These are phyloP conservation scores for Patiria miniata DNA, from an alignment of 35 echinoderm and acorn worm species.

Conservation along the genomic window DNA sequence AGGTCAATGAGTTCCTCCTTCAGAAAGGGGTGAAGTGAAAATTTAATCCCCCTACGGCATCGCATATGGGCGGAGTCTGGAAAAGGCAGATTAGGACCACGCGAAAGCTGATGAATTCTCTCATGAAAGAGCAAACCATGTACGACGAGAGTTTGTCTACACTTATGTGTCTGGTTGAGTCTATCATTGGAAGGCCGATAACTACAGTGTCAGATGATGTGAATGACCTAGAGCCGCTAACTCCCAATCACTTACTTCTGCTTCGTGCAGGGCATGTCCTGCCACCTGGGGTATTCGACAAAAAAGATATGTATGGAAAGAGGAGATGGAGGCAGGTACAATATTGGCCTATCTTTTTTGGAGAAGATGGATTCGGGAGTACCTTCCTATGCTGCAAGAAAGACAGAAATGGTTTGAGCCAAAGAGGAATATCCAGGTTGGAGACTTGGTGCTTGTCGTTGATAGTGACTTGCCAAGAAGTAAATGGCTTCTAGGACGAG, in stretches of 20 bases:
- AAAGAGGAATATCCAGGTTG: no score
- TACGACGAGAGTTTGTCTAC: no score
- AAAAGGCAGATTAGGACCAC: no score
- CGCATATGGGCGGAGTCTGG: no score
- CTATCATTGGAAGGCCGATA: slow-evolving; percentile 51
- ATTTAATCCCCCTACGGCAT: no score
- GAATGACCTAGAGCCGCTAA: slow-evolving; percentile 51
- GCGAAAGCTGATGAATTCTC: no score
- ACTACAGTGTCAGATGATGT: slow-evolving; percentile 69
- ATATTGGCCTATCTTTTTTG: slow-evolving; percentile 75
- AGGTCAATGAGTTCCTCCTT: no score
- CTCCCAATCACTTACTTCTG: slow-evolving; percentile 53
- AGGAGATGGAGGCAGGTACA: slow-evolving; percentile 75
- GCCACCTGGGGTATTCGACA: slow-evolving; percentile 39
- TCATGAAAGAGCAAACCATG: no score
- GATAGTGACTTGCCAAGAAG: slow-evolving; percentile 36
- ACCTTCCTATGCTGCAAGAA: slow-evolving; percentile 51
- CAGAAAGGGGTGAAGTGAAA: no score
- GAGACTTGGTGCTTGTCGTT: no score
- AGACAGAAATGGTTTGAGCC: no score
- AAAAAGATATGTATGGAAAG: slow-evolving; percentile 52
- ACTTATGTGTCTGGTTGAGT: no score
- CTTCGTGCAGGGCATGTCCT: slow-evolving; percentile 35
- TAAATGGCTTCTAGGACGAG: slow-evolving; percentile 40
- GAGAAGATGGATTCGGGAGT: slow-evolving; percentile 62